Percentiles rank a stretch among this genome's conserved stretches.
These are phyloP conservation scores for Empis livida DNA, from an alignment of 2,888 invertebrate genomes.

Conservation along the genomic window DNA sequence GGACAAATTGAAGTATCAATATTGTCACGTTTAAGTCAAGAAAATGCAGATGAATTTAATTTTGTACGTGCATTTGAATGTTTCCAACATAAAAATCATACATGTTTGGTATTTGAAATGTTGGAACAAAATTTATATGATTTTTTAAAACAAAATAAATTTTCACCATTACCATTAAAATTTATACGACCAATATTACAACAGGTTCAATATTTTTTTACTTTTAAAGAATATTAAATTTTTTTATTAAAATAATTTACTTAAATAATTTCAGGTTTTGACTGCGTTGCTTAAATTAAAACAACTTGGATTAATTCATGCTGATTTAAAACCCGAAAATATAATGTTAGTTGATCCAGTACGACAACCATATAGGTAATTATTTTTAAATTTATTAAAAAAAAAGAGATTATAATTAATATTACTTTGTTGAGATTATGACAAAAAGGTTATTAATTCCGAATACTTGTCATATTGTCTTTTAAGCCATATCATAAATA, in stretches of 20 bases:
- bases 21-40: slow-evolving; percentile 83
- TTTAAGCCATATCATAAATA: too few species aligned
- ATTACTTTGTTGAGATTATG: too few species aligned
- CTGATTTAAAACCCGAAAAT: slow-evolving; percentile 99
- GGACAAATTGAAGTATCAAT: slow-evolving; percentile 99
- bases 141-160: slow-evolving; percentile 99
- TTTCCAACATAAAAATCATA: slow-evolving; percentile 99
- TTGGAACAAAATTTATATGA: slow-evolving; percentile 99
- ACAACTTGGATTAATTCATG: slow-evolving; percentile 98
- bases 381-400: rapidly evolving
- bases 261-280: slow-evolving; percentile 32
- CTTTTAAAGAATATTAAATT: background rate
- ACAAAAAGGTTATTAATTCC: too few species aligned
- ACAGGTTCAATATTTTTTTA: slow-evolving; percentile 52
- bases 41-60: slow-evolving; percentile 99
- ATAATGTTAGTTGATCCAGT: slow-evolving; percentile 99
- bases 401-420: too few species aligned
- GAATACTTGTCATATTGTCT: too few species aligned
- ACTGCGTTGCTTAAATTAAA: slow-evolving; percentile 54
- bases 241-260: background rate
- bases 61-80: slow-evolving; percentile 99
- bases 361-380: slow-evolving; percentile 73
- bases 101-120: slow-evolving; percentile 99
- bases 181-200: slow-evolving; percentile 98
- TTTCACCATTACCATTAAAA: slow-evolving; percentile 94